Evolutionary conservation across 2,888 invertebrate species (phyloP).

Genomic region (Amaurobius ferox): DNA sequence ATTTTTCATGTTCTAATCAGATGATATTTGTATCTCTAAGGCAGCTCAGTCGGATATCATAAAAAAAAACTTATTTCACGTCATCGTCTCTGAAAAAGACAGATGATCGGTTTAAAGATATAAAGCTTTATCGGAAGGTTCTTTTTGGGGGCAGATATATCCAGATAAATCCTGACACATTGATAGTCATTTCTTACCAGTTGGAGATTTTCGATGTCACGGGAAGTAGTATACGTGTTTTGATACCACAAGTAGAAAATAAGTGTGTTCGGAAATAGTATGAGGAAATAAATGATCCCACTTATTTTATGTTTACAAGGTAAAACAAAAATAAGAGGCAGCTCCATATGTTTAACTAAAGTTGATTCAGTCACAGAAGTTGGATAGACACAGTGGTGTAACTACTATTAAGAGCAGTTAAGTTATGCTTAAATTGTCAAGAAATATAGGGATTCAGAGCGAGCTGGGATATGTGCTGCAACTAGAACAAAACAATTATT

Average conservation of each 20-base stretch:
- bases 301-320: no score
- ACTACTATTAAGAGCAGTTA: no score
- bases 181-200: not conserved
- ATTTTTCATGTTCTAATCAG: not conserved
- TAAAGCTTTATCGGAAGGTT: not conserved
- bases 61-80: not conserved
- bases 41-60: not conserved
- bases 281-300: no score
- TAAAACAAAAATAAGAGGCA: no score
- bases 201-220: not conserved
- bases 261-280: not conserved
- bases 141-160: not conserved
- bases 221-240: not conserved
- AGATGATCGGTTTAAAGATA: not conserved
- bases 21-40: not conserved
- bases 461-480: no score
- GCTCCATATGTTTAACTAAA: no score
- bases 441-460: no score
- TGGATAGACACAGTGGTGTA: no score
- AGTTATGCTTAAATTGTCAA: no score
- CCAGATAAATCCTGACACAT: constrained; percentile 4
- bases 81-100: not conserved
- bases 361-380: no score
- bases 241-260: not conserved
- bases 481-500: no score